Evolutionary conservation across 2,113 vertebrate genomes (phyloP).

Genomic region (Dryoscopus gambensis): DNA sequence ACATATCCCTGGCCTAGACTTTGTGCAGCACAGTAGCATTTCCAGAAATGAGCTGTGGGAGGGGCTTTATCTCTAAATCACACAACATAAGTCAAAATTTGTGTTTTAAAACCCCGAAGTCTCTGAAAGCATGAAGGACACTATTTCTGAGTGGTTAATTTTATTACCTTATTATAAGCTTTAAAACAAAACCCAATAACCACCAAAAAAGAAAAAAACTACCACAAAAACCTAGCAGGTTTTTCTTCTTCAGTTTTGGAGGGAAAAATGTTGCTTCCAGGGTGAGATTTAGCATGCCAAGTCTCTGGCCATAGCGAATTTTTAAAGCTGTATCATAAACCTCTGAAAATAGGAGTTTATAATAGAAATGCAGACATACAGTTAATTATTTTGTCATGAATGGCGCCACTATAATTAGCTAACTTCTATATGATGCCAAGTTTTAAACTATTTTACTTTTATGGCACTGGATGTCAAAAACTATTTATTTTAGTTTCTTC

Average conservation of each 20-base stretch:
- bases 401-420: constrained; percentile 76
- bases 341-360: constrained; percentile 66
- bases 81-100: background rate
- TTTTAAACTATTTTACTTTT: constrained; percentile 70
- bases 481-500: constrained; percentile 37
- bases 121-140: background rate
- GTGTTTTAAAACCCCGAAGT: background rate
- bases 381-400: constrained; percentile 72
- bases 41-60: background rate
- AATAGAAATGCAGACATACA: constrained; percentile 73
- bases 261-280: background rate
- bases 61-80: background rate
- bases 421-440: constrained; percentile 68
- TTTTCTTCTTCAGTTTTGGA: constrained; percentile 27
- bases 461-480: constrained; percentile 60
- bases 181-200: background rate
- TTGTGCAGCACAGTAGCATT: background rate
- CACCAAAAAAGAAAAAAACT: background rate
- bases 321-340: constrained; percentile 69
- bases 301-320: constrained; percentile 50
- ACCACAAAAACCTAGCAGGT: background rate
- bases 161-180: background rate
- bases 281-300: constrained; percentile 14
- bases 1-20: background rate
- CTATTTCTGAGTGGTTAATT: background rate